Evolutionary conservation across 2,113 vertebrate species (phyloP).

Genomic region (Capricornis sumatraensis): DNA sequence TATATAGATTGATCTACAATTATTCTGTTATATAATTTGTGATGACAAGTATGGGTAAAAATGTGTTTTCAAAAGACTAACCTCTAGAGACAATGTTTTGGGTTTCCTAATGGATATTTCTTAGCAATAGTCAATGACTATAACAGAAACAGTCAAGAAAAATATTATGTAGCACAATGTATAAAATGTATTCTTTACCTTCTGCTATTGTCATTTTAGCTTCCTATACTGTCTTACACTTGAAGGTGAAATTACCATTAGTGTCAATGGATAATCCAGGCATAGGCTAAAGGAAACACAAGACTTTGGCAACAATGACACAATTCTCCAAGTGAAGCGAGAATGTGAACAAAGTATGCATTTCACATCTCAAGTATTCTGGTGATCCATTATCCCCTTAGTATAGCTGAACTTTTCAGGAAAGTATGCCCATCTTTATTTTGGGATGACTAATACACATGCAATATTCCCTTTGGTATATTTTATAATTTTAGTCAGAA

Average conservation of each 20-base stretch:
- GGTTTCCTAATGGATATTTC: slow-evolving; percentile 54
- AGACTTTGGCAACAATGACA: slow-evolving; percentile 58
- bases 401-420: slow-evolving; percentile 52
- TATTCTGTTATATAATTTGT: slow-evolving; percentile 68
- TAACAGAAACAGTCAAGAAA: slow-evolving; percentile 63
- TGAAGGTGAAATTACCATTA: slow-evolving; percentile 45
- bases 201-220: slow-evolving; percentile 69
- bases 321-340: slow-evolving; percentile 64
- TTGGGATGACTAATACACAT: slow-evolving; percentile 61
- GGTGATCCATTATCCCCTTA: slow-evolving; percentile 49
- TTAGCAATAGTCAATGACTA: slow-evolving; percentile 62
- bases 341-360: slow-evolving; percentile 45
- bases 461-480: slow-evolving; percentile 61
- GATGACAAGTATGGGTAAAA: slow-evolving; percentile 65
- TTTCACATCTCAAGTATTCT: slow-evolving; percentile 50
- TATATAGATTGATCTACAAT: slow-evolving; percentile 57
- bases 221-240: slow-evolving; percentile 27
- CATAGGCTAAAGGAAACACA: slow-evolving; percentile 52
- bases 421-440: slow-evolving; percentile 56
- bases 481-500: slow-evolving; percentile 63
- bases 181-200: slow-evolving; percentile 57
- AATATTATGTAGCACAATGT: slow-evolving; percentile 1
- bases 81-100: slow-evolving; percentile 50
- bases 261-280: slow-evolving; percentile 56
- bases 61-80: slow-evolving; percentile 55